Evolutionary conservation across 2,113 vertebrate species (phyloP).

Genomic region (Erythrocercus mccallii): DNA sequence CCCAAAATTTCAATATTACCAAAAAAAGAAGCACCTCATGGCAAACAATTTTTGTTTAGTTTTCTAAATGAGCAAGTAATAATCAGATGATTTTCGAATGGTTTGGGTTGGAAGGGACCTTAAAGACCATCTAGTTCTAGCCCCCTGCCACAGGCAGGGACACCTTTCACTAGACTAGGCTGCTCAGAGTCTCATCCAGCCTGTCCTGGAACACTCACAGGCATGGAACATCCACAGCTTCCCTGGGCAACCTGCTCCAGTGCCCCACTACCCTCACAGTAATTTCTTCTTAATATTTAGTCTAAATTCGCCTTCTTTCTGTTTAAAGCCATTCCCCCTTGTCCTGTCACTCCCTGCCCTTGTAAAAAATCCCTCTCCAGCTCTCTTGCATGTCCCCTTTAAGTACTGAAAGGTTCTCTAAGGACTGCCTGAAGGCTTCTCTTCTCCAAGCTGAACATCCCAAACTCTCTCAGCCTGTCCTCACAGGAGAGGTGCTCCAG

Average conservation of each 20-base stretch:
- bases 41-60: neutral
- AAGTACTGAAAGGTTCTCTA: neutral
- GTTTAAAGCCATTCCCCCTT: neutral
- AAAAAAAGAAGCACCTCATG: fast-evolving
- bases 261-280: neutral
- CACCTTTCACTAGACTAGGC: neutral
- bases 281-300: neutral
- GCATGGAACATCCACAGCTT: neutral
- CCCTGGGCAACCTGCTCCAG: neutral
- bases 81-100: neutral
- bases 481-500: neutral
- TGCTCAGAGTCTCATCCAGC: neutral
- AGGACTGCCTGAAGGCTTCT: neutral
- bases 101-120: neutral
- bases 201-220: neutral
- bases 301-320: neutral
- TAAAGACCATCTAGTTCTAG: neutral
- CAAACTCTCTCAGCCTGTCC: neutral
- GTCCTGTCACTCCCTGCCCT: neutral
- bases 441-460: neutral
- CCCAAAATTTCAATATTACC: neutral
- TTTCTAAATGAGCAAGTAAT: neutral
- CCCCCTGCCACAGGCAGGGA: neutral
- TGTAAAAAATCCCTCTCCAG: neutral
- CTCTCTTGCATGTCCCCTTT: neutral